Base-by-base conservation (phyloP, 2,888 invertebrate genomes). In the Temnothorax ravouxi region DNA sequence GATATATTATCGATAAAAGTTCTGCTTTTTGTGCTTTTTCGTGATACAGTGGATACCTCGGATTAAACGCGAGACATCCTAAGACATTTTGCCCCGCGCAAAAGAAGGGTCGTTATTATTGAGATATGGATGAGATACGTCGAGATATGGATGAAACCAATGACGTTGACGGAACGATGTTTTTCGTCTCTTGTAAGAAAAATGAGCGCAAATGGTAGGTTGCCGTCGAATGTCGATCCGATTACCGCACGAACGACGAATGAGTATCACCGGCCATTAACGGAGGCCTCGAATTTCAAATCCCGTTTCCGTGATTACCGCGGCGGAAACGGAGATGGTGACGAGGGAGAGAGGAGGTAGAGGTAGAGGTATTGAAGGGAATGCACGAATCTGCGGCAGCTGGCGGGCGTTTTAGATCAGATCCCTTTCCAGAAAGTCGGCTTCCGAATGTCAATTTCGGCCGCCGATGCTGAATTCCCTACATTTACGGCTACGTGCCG, bases 271-370 rank as follows among this genome's bases (percentile, higher is more conserved):
- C 88, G 86, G 84, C 88, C 90, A 92, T 92, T 89, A 91, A 85
- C 71, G 91, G 91, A 83, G 84, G 84, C 88, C 91, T 92, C 89
- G 88, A 91, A 91, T 92, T 92, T 91, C 91, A 89, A 91, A 89
- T 90, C 87, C 87, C 85, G 90, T 89, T 89, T 90, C 90, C 88
- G 88, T 89, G 88, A 90, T 91, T 89, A 90, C 86, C 86, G 88
- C 61, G 83, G 76, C 86, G 89, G 90, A 90, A 90, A 88, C 88
- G 86, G 86, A 88, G 80, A 56, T 77, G 80, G 47, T 66, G 66
- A 67, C 66, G 29, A 18, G 83, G 66, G 54, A 71, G 41, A 64
- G 56, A 41, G 50, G 74, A 21, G n/a, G 18, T n/a, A 29, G 29
- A 29, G 29, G 29, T 41, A 8, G 80, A 79, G 59, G 44, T 59